These are phyloP conservation scores for Scleropages formosus DNA, from an alignment of 2,797 vertebrate species.

Conservation along the genomic window DNA sequence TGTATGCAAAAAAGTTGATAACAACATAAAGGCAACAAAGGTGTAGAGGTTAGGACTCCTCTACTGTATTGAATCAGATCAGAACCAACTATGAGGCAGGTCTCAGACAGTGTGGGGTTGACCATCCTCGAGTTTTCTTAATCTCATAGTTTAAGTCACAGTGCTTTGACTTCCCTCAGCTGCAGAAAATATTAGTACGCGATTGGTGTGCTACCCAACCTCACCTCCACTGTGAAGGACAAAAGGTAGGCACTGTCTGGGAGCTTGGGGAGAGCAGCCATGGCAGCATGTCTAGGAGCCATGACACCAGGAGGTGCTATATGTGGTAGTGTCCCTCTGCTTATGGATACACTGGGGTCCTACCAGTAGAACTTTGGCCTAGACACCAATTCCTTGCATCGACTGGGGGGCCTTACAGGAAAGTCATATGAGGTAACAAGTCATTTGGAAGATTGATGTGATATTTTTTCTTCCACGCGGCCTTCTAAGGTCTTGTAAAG, in stretches of 20 bases:
- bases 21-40: conserved; percentile 42
- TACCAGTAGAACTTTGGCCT: conserved; percentile 40
- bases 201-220: conserved; percentile 54
- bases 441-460: background rate
- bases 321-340: conserved; percentile 22
- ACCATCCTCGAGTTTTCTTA: conserved; percentile 56
- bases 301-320: background rate
- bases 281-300: conserved; percentile 28
- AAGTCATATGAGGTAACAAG: conserved; percentile 48
- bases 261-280: conserved; percentile 37
- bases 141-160: conserved; percentile 55
- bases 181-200: conserved; percentile 57
- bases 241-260: conserved; percentile 32
- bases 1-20: conserved; percentile 50
- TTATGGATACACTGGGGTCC: conserved; percentile 38
- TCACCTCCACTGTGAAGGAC: conserved; percentile 32
- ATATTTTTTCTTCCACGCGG: background rate
- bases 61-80: conserved; percentile 47
- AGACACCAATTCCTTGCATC: conserved; percentile 37
- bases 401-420: conserved; percentile 48
- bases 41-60: conserved; percentile 30
- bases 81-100: conserved; percentile 47
- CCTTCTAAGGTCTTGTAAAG: no score
- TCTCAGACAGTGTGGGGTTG: conserved; percentile 40
- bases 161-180: conserved; percentile 56